Evolutionary conservation across 35 echinoderm and acorn worm species (phyloP).

Genomic region (Apostichopus japonicus): DNA sequence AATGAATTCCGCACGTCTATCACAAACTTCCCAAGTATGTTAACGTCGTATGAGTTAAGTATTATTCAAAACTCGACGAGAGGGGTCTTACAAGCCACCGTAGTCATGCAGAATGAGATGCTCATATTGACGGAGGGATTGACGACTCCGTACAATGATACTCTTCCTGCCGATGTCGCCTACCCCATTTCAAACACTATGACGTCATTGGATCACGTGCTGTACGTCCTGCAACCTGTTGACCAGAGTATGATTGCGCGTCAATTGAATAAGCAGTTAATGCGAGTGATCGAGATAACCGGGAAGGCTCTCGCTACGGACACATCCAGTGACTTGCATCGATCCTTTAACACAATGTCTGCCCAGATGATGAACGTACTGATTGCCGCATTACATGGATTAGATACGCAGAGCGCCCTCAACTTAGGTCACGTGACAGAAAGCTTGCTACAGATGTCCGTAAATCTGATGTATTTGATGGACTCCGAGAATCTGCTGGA

Average conservation of each 20-base stretch:
- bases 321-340: constrained; percentile 10
- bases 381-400: constrained; percentile 44
- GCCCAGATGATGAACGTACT: constrained; percentile 74
- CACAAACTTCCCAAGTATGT: neutral
- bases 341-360: constrained; percentile 53
- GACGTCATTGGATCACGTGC: constrained; percentile 41
- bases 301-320: neutral
- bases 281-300: neutral
- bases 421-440: constrained; percentile 68
- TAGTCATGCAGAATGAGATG: constrained; percentile 23
- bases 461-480: constrained; percentile 76
- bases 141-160: neutral
- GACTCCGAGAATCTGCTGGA: constrained; percentile 59
- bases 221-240: constrained; percentile 7
- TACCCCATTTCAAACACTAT: constrained; percentile 32
- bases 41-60: constrained; percentile 21
- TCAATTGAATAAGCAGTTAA: constrained; percentile 23
- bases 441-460: constrained; percentile 68
- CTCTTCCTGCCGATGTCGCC: neutral
- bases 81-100: neutral
- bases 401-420: constrained; percentile 61
- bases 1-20: constrained; percentile 47
- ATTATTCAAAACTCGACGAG: constrained; percentile 25
- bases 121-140: neutral
- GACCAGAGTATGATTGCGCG: neutral